Base-by-base conservation (phyloP, 2,888 invertebrate species). In the Lepidochrysops patricia region DNA sequence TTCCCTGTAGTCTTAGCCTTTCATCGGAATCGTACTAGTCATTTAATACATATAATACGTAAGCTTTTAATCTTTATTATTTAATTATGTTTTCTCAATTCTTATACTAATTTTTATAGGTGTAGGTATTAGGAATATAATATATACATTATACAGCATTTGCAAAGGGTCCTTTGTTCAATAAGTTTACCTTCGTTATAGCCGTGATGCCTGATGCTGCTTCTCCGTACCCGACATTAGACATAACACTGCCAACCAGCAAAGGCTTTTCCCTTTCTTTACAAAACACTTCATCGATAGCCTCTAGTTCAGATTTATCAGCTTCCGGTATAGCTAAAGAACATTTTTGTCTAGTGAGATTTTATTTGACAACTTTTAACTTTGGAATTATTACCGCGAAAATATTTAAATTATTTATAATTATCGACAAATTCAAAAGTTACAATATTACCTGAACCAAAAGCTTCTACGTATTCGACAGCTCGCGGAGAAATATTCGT, bases 401-500 rank as follows among this genome's bases (percentile, higher is more conserved):
- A 25, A 43, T 27, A 15, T 26, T 15, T 35, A 15, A 35, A 35
- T 25, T 13, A 25, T n/a, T n/a, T n/a, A n/a, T n/a, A n/a, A n/a
- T n/a, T n/a, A n/a, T n/a, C n/a, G n/a, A n/a, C n/a, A n/a, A n/a
- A n/a, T n/a, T n/a, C n/a, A n/a, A n/a, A n/a, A n/a, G n/a, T n/a
- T n/a, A n/a, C n/a, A n/a, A n/a, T n/a, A n/a, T 64, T 70, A 85
- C 95, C 95, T 63, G 94, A 94, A 62, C 95, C 94, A 70, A 96
- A 96, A 34, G 96, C 96, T 83, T 97, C 97, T 2, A 98, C 90
- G 74, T 93, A 98, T 64, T 92, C 91, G 6, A 98, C 90, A 0
- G 86, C 81, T 5, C 82, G 74, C 0, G 96, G 95, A 57, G 92
- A 85, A 9, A 97, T 73, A 26, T 90, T 82, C 15, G 93, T 91